Evolutionary conservation across 1,140 invertebrate species (phyloP).

Genomic region (Drosophila parvula): DNA sequence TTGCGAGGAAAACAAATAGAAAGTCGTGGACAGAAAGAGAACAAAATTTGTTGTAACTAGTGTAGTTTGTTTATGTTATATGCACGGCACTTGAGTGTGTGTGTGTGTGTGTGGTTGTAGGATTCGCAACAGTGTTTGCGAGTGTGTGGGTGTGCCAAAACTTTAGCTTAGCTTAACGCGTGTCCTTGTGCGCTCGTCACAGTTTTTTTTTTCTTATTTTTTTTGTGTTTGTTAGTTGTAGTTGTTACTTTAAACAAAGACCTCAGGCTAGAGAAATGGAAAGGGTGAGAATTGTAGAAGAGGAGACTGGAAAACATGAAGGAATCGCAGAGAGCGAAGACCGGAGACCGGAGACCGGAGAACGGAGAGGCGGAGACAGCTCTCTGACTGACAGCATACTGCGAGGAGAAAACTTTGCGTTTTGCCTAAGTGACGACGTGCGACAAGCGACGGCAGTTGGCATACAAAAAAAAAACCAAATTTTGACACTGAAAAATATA

Average conservation of each 20-base stretch:
- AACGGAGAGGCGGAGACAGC: slow-evolving; percentile 8
- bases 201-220: slow-evolving; percentile 21
- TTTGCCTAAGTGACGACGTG: slow-evolving; percentile 81
- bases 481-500: neutral
- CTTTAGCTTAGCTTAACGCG: slow-evolving; percentile 73
- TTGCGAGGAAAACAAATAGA: slow-evolving; percentile 53
- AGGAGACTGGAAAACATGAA: slow-evolving; percentile 1
- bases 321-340: slow-evolving; percentile 2
- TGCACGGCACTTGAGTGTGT: slow-evolving; percentile 37
- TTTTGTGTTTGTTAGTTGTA: slow-evolving; percentile 36
- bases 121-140: slow-evolving; percentile 35
- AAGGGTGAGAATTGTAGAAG: slow-evolving; percentile 4
- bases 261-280: slow-evolving; percentile 41
- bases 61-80: slow-evolving; percentile 80
- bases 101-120: slow-evolving; percentile 16
- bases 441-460: slow-evolving; percentile 66
- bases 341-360: neutral
- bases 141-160: slow-evolving; percentile 60
- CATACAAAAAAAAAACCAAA: slow-evolving; percentile 20
- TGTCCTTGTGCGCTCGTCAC: slow-evolving; percentile 60
- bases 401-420: slow-evolving; percentile 68
- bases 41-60: slow-evolving; percentile 52
- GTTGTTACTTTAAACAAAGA: slow-evolving; percentile 68
- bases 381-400: slow-evolving; percentile 47
- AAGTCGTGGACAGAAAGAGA: slow-evolving; percentile 55